These are phyloP conservation scores for Phylloscopus collybita DNA, from an alignment of 2,797 vertebrate genomes.

Conservation along the genomic window DNA sequence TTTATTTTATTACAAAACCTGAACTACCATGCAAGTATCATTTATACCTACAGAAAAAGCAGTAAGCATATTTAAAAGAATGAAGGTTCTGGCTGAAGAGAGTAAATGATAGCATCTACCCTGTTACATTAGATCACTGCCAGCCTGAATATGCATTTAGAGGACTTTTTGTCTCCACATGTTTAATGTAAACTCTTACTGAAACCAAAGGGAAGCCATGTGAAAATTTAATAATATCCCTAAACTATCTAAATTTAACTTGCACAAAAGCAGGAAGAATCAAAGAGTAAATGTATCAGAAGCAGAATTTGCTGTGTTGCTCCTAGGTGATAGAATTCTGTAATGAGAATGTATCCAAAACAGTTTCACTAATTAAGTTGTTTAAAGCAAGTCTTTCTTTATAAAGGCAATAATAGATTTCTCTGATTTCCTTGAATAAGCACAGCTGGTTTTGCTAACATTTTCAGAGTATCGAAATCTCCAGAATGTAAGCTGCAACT, in stretches of 20 bases:
- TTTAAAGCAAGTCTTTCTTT: neutral
- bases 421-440: neutral
- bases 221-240: neutral
- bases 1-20: neutral
- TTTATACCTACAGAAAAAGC: neutral
- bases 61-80: neutral
- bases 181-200: neutral
- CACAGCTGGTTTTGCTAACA: conserved; percentile 21
- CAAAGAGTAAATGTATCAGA: neutral
- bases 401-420: neutral
- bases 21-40: neutral
- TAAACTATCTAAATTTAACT: neutral
- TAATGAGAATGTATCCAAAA: neutral
- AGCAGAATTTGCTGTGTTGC: neutral
- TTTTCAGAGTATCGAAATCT: conserved; percentile 7
- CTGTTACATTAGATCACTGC: neutral
- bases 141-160: neutral
- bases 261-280: neutral
- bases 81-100: neutral
- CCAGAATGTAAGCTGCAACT: neutral
- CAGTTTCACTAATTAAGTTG: neutral
- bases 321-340: neutral
- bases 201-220: neutral
- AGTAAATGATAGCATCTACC: neutral
- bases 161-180: neutral